These are phyloP conservation scores for Leptinotarsa lineolata DNA, from an alignment of 1,140 invertebrate species.

Conservation along the genomic window DNA sequence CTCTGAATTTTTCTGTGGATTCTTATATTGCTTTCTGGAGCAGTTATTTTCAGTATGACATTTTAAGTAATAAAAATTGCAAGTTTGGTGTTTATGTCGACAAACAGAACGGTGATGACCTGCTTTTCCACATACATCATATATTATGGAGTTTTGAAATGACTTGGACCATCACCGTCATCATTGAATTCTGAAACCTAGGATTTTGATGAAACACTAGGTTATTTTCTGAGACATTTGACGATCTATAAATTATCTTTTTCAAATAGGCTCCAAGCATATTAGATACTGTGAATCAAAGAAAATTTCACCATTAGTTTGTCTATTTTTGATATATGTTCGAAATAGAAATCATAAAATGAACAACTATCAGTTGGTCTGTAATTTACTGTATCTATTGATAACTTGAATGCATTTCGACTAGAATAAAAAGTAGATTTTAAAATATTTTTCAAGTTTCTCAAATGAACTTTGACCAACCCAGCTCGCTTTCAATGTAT, in stretches of 20 bases:
- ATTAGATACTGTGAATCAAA: constrained; percentile 10
- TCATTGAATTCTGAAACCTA: background rate
- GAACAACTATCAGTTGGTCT: background rate
- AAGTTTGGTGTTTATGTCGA: too few species aligned
- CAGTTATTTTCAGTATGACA: too few species aligned
- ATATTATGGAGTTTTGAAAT: background rate
- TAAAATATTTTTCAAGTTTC: constrained; percentile 11
- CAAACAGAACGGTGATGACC: too few species aligned
- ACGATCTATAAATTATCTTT: constrained; percentile 15
- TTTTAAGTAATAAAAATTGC: too few species aligned
- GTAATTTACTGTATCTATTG: constrained; percentile 13
- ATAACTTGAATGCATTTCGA: constrained; percentile 17
- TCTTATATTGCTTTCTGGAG: background rate
- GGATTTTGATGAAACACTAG: background rate
- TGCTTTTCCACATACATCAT: background rate
- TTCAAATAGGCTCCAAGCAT: constrained; percentile 15
- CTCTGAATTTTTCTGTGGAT: background rate
- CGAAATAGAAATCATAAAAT: constrained; percentile 17
- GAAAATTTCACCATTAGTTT: constrained; percentile 15
- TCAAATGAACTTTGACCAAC: constrained; percentile 2
- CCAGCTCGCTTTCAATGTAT: background rate
- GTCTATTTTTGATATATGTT: constrained; percentile 11
- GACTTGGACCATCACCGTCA: background rate
- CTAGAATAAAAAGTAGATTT: background rate
- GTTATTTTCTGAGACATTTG: background rate